phyloP scores from a whole-genome alignment of 2,797 vertebrate species.

The Pteronotus mesoamericanus region DNA sequence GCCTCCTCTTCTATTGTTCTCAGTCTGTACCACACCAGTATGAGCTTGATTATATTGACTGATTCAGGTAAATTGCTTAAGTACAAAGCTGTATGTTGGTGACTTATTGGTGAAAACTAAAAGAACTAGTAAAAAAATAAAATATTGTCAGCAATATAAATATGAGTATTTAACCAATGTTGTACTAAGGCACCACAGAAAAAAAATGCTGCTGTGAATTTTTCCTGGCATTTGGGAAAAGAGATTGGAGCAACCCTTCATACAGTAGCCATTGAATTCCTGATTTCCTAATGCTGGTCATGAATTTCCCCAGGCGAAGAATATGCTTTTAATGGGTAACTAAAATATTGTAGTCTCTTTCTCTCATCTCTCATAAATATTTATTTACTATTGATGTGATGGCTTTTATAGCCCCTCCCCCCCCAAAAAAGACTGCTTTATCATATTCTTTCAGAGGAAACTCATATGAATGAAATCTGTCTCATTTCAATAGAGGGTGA shows the following conservation, averaged over 20 bases:
- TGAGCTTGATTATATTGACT: neutral
- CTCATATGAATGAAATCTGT: neutral
- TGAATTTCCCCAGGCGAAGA: neutral
- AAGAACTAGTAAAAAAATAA: neutral
- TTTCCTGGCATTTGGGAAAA: neutral
- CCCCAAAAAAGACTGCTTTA: neutral
- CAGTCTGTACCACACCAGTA: neutral
- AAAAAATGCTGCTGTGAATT: neutral
- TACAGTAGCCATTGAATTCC: neutral
- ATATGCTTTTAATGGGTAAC: neutral
- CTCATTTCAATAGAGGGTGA: neutral
- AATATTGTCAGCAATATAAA: neutral
- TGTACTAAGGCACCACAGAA: neutral
- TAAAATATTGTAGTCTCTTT: neutral
- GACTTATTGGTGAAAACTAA: neutral
- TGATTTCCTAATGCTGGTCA: neutral
- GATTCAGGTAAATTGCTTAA: neutral
- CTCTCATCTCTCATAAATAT: conserved; percentile 17
- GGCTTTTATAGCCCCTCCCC: neutral
- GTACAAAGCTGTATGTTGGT: neutral
- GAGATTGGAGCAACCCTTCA: neutral
- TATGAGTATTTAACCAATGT: neutral
- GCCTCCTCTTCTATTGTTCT: neutral
- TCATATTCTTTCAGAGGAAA: neutral
- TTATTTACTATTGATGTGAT: neutral